These are phyloP conservation scores for Aphrophora alni DNA, from an alignment of 2,888 invertebrate species.

Conservation along the genomic window DNA sequence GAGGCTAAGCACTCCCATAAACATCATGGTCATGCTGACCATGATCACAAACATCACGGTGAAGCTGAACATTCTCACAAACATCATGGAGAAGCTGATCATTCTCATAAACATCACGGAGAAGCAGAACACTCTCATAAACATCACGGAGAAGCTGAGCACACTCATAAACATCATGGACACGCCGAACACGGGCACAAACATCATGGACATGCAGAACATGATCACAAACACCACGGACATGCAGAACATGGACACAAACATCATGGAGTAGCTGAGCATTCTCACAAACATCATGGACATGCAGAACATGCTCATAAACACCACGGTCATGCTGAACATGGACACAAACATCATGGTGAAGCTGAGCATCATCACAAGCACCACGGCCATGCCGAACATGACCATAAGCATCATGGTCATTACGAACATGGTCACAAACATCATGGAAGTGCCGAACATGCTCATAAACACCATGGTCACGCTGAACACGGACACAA, in stretches of 20 bases:
- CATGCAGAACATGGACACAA: constrained; percentile 51
- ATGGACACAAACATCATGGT: constrained; percentile 41
- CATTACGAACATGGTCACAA: constrained; percentile 28
- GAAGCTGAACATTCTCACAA: constrained; percentile 45
- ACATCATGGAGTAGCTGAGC: constrained; percentile 44
- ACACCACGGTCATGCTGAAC: constrained; percentile 42
- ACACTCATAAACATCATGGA: constrained; percentile 39
- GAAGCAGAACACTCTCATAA: constrained; percentile 47
- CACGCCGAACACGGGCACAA: constrained; percentile 46
- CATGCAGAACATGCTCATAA: constrained; percentile 48
- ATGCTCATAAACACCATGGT: constrained; percentile 35
- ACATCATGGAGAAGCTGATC: constrained; percentile 47
- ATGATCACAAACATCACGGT: constrained; percentile 42
- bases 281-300: constrained; percentile 47
- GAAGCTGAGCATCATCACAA: constrained; percentile 25
- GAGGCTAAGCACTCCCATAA: constrained; percentile 39
- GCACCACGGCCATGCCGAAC: constrained; percentile 21
- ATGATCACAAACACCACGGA: constrained; percentile 49
- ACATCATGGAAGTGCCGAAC: constrained; percentile 25
- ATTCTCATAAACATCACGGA: constrained; percentile 48
- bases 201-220: constrained; percentile 47
- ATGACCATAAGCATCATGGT: constrained; percentile 41
- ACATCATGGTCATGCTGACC: constrained; percentile 30
- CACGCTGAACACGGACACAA: constrained; percentile 3
- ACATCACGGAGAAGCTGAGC: constrained; percentile 28